Conservation (phyloP, 1,140 invertebrate species). For the Contarinia nasturtii region DNA sequence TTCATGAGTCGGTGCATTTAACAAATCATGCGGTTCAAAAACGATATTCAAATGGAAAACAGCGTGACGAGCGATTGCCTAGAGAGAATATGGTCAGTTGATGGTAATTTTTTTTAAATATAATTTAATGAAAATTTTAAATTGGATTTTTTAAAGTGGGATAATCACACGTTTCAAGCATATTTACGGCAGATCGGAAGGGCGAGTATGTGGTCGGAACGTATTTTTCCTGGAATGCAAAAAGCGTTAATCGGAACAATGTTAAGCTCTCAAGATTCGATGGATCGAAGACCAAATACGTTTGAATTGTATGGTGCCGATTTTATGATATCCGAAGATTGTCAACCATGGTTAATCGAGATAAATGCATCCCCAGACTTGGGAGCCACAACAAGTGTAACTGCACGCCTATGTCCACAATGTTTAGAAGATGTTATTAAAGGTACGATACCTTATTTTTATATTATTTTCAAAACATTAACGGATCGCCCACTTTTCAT, state of each 20-base stretch:
- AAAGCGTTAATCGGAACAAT: constrained; percentile 72
- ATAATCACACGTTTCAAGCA: constrained; percentile 54
- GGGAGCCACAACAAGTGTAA: constrained; percentile 73
- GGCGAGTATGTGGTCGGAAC: constrained; percentile 51
- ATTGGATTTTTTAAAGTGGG: too few relatives aligned
- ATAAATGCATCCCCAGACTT: constrained; percentile 88
- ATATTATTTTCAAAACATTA: neutral
- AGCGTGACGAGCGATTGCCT: constrained; percentile 50
- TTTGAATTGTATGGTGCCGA: constrained; percentile 90
- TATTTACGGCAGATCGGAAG: constrained; percentile 53
- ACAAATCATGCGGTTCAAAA: constrained; percentile 89
- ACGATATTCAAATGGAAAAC: constrained; percentile 64
- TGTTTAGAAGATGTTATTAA: constrained; percentile 83
- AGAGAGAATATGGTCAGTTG: constrained; percentile 63
- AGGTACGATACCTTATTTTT: constrained; percentile 34
- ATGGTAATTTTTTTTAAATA: neutral
- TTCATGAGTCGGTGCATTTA: constrained; percentile 82
- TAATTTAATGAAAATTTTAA: neutral
- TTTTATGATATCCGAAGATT: constrained; percentile 80
- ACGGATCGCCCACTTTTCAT: constrained; percentile 1
- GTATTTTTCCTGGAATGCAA: constrained; percentile 80
- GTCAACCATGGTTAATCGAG: constrained; percentile 80
- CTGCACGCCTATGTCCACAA: constrained; percentile 63
- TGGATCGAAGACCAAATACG: constrained; percentile 70
- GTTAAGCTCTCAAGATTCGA: constrained; percentile 65